Evolutionary conservation across 2,113 vertebrate species (phyloP).

Genomic region (Rhea pennata): DNA sequence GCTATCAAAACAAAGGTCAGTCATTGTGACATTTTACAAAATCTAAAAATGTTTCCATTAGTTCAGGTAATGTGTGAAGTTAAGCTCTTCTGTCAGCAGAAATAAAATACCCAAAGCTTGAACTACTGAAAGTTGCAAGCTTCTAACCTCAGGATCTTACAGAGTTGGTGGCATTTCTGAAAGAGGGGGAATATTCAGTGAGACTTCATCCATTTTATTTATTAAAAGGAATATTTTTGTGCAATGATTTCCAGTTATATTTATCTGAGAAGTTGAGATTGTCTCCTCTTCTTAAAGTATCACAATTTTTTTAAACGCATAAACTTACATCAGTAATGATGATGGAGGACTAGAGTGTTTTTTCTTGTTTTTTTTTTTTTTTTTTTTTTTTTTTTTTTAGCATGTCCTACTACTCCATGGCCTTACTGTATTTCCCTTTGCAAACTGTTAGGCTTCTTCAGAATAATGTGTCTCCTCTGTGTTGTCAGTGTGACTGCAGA

Average conservation of each 20-base stretch:
- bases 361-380: not conserved
- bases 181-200: not conserved
- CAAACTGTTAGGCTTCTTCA: not conserved
- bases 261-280: not conserved
- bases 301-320: not conserved
- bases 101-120: not conserved
- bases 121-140: not conserved
- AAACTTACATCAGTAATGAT: not conserved
- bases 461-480: not conserved
- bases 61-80: not conserved
- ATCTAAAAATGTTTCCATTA: not conserved
- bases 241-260: not conserved
- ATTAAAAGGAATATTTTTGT: not conserved
- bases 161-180: not conserved
- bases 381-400: not conserved
- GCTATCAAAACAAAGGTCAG: not conserved
- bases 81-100: not conserved
- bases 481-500: not conserved
- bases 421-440: not conserved
- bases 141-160: not conserved
- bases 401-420: not conserved
- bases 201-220: not conserved
- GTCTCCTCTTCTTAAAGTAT: not conserved
- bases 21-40: not conserved
- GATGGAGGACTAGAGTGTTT: not conserved